A percentile compares a stretch with the other conserved stretches of the same genome.
These are phyloP conservation scores for Athalia circularis DNA, from an alignment of 2,888 invertebrate genomes.

Conservation along the genomic window DNA sequence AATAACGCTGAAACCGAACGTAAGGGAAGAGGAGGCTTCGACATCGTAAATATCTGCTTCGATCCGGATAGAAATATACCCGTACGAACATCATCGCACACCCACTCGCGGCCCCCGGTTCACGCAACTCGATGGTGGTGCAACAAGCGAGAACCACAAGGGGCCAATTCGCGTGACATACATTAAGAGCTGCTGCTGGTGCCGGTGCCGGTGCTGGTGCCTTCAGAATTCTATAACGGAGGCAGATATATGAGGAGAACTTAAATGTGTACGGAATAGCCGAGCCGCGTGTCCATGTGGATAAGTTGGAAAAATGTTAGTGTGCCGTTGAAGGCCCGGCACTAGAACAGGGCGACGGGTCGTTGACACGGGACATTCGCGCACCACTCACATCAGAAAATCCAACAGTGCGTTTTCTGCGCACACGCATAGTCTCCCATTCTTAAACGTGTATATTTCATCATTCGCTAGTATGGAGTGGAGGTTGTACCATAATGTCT, in stretches of 20 bases:
- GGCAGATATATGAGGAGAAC: too few species aligned
- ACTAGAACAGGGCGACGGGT: slow-evolving; percentile 25
- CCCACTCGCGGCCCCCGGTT: slow-evolving; percentile 3
- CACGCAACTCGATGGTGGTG: background rate
- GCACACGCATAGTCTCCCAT: background rate
- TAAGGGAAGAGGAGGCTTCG: too few species aligned
- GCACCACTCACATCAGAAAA: background rate
- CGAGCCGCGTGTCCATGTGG: too few species aligned
- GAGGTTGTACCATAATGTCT: background rate
- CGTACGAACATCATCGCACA: background rate
- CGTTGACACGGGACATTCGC: slow-evolving; percentile 42
- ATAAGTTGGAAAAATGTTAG: slow-evolving; percentile 4
- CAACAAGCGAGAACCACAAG: background rate
- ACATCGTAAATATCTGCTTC: too few species aligned
- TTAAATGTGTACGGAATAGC: too few species aligned
- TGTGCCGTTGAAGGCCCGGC: background rate
- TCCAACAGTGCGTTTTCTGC: background rate
- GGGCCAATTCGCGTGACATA: slow-evolving; percentile 38
- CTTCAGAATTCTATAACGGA: too few species aligned
- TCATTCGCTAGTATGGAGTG: background rate
- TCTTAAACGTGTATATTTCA: background rate
- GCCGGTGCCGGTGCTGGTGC: too few species aligned
- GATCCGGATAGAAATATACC: background rate
- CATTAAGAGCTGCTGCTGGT: slow-evolving; percentile 27
- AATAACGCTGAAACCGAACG: too few species aligned